A percentile compares a stretch with the other conserved stretches of the same genome.
These are phyloP conservation scores for Actinia tenebrosa DNA, from an alignment of 64 coral and sea anemone species.

Conservation along the genomic window DNA sequence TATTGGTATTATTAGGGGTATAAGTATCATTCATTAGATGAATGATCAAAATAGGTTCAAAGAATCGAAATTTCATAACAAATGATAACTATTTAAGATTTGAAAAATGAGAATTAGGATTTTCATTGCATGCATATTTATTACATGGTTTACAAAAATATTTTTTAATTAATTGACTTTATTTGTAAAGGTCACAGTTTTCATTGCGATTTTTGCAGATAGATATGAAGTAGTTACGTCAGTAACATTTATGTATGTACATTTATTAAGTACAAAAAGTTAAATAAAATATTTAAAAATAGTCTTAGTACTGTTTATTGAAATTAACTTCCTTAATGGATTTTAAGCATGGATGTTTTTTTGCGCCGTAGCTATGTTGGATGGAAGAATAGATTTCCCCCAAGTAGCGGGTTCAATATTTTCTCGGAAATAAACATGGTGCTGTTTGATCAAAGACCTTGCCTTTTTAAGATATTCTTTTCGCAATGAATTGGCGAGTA, in stretches of 20 bases:
- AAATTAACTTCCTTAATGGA: too few relatives aligned
- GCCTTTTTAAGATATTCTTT: too few relatives aligned
- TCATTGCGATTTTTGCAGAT: not conserved
- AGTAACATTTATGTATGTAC: not conserved
- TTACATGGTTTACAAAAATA: too few relatives aligned
- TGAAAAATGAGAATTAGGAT: not conserved
- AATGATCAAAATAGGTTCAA: not conserved
- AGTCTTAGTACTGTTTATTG: not conserved
- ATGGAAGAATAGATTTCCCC: too few relatives aligned
- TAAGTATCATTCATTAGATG: not conserved
- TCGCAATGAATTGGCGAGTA: too few relatives aligned
- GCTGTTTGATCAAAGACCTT: too few relatives aligned
- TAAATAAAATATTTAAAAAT: not conserved
- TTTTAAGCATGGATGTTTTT: too few relatives aligned
- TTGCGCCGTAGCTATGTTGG: too few relatives aligned
- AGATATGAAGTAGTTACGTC: not conserved
- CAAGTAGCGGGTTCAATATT: too few relatives aligned
- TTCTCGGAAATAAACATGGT: too few relatives aligned
- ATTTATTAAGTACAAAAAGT: not conserved
- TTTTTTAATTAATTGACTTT: not conserved
- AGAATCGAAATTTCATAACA: not conserved
- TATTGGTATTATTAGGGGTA: too few relatives aligned
- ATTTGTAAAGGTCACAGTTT: not conserved
- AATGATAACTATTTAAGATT: not conserved
- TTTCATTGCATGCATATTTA: too few relatives aligned